Evolutionary conservation across 2,888 invertebrate species (phyloP).

Genomic region (Diarsia rubi): DNA sequence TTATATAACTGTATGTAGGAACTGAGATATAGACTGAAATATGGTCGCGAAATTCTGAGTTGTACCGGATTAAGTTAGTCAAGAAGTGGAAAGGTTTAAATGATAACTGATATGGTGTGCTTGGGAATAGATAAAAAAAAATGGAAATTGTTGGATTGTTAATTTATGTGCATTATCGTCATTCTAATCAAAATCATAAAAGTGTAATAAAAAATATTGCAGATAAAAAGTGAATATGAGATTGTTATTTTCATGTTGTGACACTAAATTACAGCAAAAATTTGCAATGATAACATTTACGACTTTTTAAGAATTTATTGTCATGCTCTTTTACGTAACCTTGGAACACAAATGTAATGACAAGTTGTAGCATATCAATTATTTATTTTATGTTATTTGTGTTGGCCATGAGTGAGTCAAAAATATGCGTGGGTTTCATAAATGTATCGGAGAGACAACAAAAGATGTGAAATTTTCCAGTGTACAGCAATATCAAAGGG

Average conservation of each 20-base stretch:
- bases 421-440: neutral
- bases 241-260: constrained; percentile 17
- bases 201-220: neutral
- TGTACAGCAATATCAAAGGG: neutral
- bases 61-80: neutral
- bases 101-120: neutral
- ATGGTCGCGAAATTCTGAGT: neutral
- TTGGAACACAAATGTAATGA: constrained; percentile 13
- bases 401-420: neutral
- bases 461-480: neutral
- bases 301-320: constrained; percentile 35
- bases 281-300: constrained; percentile 38
- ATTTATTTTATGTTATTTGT: neutral
- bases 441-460: neutral
- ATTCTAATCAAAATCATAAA: constrained; percentile 22
- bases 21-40: neutral
- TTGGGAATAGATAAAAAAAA: neutral
- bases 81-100: neutral
- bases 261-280: constrained; percentile 22
- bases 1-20: neutral
- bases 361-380: neutral
- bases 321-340: constrained; percentile 4
- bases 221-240: constrained; percentile 13
- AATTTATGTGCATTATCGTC: neutral
- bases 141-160: neutral